A percentile compares a stretch with the other conserved stretches of the same genome.
phyloP scores from a whole-genome alignment of 2,888 invertebrate species.

The Trichacis sp. region DNA sequence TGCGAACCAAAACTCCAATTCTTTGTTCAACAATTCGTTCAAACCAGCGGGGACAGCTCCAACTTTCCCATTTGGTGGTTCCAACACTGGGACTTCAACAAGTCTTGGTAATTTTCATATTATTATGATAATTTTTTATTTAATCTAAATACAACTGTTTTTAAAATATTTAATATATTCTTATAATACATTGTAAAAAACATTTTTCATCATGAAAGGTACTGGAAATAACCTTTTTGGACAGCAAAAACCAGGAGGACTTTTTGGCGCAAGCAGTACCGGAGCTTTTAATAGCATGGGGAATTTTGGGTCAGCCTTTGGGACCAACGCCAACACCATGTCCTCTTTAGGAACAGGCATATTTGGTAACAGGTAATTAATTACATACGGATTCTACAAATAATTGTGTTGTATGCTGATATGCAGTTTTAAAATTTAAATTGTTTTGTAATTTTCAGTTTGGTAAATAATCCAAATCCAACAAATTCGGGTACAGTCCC shows the following conservation, averaged over 20 bases:
- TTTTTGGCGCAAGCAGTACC: conserved; percentile 71
- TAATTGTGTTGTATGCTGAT: no score
- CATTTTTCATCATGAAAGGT: conserved; percentile 49
- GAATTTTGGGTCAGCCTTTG: conserved; percentile 65
- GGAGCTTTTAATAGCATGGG: conserved; percentile 69
- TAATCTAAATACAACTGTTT: neutral
- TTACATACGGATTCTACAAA: no score
- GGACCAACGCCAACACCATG: conserved; percentile 50
- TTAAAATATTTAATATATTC: neutral
- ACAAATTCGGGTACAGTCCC: conserved; percentile 65
- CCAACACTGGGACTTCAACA: conserved; percentile 55
- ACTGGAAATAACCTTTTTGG: conserved; percentile 60
- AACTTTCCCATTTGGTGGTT: conserved; percentile 66
- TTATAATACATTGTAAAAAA: neutral
- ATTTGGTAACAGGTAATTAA: conserved; percentile 53
- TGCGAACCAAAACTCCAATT: conserved; percentile 55
- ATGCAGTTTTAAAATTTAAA: no score
- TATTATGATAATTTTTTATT: neutral
- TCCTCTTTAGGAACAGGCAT: conserved; percentile 54
- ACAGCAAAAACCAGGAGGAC: conserved; percentile 67
- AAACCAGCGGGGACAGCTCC: conserved; percentile 65
- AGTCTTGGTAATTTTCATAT: conserved; percentile 50
- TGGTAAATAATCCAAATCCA: conserved; percentile 56
- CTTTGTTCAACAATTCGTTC: conserved; percentile 69
- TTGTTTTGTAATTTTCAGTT: conserved; percentile 48